phyloP scores from a whole-genome alignment of 2,888 invertebrate species.

The Punctoribates punctum region DNA sequence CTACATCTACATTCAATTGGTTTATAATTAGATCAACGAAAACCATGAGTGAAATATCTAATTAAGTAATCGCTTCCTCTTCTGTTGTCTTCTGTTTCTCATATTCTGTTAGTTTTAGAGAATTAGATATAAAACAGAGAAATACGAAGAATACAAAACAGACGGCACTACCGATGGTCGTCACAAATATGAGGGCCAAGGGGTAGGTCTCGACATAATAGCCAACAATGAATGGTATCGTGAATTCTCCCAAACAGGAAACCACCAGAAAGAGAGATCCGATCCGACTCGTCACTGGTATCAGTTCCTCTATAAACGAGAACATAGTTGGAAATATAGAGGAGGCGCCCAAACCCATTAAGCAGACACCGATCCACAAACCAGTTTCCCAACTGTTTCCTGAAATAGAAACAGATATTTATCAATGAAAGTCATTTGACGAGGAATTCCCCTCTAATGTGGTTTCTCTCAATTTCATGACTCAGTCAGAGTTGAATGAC shows the following conservation, averaged over 20 bases:
- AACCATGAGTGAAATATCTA: too few species aligned
- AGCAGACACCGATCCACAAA: conserved; percentile 44
- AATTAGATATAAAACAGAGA: conserved; percentile 48
- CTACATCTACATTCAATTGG: too few species aligned
- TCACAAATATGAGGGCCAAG: conserved; percentile 43
- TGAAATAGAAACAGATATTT: neutral
- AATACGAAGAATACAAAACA: conserved; percentile 11
- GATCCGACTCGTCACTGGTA: conserved; percentile 45
- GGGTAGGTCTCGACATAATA: conserved; percentile 45
- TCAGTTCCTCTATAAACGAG: conserved; percentile 44
- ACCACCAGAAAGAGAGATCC: conserved; percentile 46
- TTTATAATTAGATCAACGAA: too few species aligned
- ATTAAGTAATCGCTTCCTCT: neutral
- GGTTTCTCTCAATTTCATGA: too few species aligned
- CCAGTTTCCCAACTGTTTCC: conserved; percentile 34
- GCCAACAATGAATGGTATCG: conserved; percentile 46
- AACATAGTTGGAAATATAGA: conserved; percentile 46
- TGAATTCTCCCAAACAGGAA: conserved; percentile 47
- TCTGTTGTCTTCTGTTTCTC: neutral
- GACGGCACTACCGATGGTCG: neutral
- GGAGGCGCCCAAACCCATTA: conserved; percentile 45
- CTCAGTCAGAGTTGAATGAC: too few species aligned
- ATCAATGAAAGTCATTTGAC: neutral
- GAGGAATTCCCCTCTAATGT: too few species aligned
- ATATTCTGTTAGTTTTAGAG: neutral